Evolutionary conservation across 1,140 invertebrate genomes (phyloP), one percentile per base, ranked within the genome.

Genomic region (Leptopilina boulardi): DNA sequence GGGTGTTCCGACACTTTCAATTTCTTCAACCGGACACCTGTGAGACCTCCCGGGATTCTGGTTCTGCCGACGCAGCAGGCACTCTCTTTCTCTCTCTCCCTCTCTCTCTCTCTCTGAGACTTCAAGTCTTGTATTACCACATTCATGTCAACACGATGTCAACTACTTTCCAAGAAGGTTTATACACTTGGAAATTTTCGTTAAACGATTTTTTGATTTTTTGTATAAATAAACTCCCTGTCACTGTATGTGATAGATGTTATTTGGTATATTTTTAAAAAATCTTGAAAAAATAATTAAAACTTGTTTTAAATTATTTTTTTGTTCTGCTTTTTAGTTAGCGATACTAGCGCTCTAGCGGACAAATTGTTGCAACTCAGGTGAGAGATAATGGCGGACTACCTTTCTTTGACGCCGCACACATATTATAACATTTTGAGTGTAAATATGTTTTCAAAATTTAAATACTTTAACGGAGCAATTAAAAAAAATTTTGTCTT

Each of bases 1-100:
- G 56, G 54, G 54, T 59, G 56, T 59, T 59, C 56, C 56, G 59
- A 66, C 59, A 66, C 59, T 66, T 66, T 66, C 59, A 66, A 66
- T 66, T 66, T 66, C 59, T 66, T 66, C 21, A 66, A n/a, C 23
- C 21, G 59, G 59, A 66, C 59, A 66, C 59, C 59, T 66, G 59
- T 66, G 59, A 66, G 59, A 66, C 59, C 59, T 66, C 59, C 59
- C 59, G 59, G 59, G 59, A 30, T 66, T 66, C 59, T 66, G 23
- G 59, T 34, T 66, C 59, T 66, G 59, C 59, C 59, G 59, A 66
- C 59, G 23, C 59, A 66, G 59, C 59, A 66, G 59, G 59, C 59
- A 66, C 15, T 11, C 59, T n/a, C 59, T 30, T 23, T 66, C 59
- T 18, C n/a, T n/a, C n/a, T n/a, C n/a, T n/a, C n/a, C n/a, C n/a